Conservation (phyloP, 2,113 vertebrate genomes). For the Platycercus adscitus region DNA sequence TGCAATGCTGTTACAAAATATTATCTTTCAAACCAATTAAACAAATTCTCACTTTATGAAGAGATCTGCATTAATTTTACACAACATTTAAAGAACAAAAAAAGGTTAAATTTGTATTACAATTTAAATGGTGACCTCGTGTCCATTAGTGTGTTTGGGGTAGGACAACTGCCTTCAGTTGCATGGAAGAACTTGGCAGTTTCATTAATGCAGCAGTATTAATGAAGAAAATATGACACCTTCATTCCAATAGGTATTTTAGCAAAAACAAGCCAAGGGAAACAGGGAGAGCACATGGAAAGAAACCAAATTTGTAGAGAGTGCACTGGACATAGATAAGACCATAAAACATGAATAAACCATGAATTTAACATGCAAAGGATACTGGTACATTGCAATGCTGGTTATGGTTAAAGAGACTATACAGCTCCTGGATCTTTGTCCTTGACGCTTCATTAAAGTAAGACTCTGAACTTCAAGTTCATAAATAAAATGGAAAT, state of each 20-base stretch:
- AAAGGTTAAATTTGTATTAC: neutral
- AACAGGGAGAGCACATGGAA: neutral
- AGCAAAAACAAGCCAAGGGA: neutral
- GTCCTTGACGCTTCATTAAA: neutral
- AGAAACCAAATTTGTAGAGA: neutral
- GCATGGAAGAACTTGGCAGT: neutral
- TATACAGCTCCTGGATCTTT: neutral
- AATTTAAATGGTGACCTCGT: neutral
- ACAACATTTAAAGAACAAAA: neutral
- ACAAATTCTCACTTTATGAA: neutral
- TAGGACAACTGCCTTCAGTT: neutral
- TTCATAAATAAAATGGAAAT: slow-evolving; percentile 32
- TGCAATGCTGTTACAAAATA: neutral
- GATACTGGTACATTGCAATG: neutral
- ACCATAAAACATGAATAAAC: neutral
- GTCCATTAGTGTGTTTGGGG: neutral
- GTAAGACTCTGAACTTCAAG: slow-evolving; percentile 8
- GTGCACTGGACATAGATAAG: neutral
- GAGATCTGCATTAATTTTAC: neutral
- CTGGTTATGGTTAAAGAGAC: neutral
- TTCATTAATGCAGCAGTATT: neutral
- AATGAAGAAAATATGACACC: neutral
- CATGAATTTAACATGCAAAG: neutral
- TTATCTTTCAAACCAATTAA: neutral
- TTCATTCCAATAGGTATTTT: neutral